Evolutionary conservation across 2,888 invertebrate genomes (phyloP), one percentile per base, ranked within the genome.

Genomic region (Watsonalla binaria): DNA sequence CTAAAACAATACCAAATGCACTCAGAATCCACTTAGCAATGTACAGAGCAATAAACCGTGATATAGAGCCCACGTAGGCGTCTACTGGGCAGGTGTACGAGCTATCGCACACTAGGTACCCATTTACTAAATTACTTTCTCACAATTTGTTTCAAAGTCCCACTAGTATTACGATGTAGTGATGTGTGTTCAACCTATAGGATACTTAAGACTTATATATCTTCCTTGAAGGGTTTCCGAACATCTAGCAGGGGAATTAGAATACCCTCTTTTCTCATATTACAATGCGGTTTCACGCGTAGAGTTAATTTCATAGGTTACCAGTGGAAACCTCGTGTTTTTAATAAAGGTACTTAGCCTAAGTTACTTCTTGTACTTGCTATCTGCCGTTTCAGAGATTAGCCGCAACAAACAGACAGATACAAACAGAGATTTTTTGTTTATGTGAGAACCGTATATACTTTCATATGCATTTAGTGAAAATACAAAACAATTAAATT

Each of bases 101-200:
- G 9, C 9, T 37, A 72, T 62, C 63, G 65, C 62, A 68, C 70
- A 63, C 70, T 64, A 51, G 70, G 65, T 60, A 58, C 63, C 68
- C 70, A 71, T 74, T 76, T 62, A 47, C 66, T 57, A 72, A 72
- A 78, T 79, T 78, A 69, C 67, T 72, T 70, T 65, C 63, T 59
- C 63, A 65, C 63, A 68, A 70, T 70, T 70, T 68, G 62, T 65
- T 62, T 66, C 54, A 57, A 55, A 63, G 60, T 65, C 65, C 64
- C 66, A 71, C 74, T 70, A 66, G 54, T 54, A 54, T 48, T 53
- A 68, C 37, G 2, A 66, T 61, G 59, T 61, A 62, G 57, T 62
- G 60, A 9, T 42, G 8, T 11, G 8, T 37, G 6, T 37, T 37
- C 7, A 37, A 8, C 5, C 6, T 37, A 37, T 37, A 37, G 1